Percentiles rank a stretch among this genome's conserved stretches.
Evolutionary conservation across 2,113 vertebrate species (phyloP).

Genomic region (Coryphaenoides rupestris): DNA sequence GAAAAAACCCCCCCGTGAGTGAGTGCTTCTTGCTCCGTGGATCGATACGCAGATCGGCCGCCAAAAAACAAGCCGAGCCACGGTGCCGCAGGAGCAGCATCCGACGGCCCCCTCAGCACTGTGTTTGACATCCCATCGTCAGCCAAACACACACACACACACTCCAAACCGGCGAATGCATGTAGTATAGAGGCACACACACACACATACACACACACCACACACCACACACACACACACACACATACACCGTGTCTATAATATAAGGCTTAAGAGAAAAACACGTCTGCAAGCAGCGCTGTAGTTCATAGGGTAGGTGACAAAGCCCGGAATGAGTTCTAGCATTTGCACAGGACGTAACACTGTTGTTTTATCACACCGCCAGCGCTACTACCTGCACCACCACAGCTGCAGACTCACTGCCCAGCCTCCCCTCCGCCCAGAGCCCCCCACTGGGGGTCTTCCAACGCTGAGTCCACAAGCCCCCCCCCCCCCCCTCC

Average conservation of each 20-base stretch:
- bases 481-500: no score
- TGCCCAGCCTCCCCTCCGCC: no score
- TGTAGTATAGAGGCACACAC: not conserved
- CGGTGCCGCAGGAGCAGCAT: slow-evolving; percentile 17
- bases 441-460: slow-evolving; percentile 17
- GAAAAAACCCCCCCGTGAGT: no score
- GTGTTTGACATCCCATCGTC: not conserved
- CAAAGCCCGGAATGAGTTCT: slow-evolving; percentile 57
- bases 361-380: slow-evolving; percentile 72
- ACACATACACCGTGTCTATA: not conserved
- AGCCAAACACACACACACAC: slow-evolving; percentile 34
- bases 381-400: slow-evolving; percentile 68
- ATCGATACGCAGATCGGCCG: slow-evolving; percentile 61
- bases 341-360: slow-evolving; percentile 70
- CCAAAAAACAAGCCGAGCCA: slow-evolving; percentile 37
- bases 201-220: slow-evolving; percentile 39
- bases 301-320: slow-evolving; percentile 63
- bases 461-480: slow-evolving; percentile 45
- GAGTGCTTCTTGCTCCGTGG: slow-evolving; percentile 53
- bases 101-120: slow-evolving; percentile 28
- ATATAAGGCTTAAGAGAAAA: not conserved
- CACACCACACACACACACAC: slow-evolving; percentile 1
- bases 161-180: not conserved
- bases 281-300: slow-evolving; percentile 19
- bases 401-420: slow-evolving; percentile 69